Conservation (phyloP, 2,113 vertebrate species). For the Channa argus region DNA sequence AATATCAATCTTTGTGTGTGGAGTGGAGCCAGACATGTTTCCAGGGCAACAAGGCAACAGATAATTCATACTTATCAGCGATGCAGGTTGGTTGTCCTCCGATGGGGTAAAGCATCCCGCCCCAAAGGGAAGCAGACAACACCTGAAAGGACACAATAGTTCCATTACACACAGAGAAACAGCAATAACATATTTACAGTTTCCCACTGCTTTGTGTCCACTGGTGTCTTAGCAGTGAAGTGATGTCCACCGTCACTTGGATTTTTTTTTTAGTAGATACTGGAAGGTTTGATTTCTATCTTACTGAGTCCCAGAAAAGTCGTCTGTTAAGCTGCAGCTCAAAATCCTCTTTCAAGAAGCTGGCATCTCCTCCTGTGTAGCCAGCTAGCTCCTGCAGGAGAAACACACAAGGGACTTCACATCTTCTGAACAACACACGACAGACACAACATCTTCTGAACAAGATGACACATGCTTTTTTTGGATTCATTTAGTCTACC, state of each 20-base stretch:
- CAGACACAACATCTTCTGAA: no score
- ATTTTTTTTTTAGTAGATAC: not conserved
- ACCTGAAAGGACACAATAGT: constrained; percentile 80
- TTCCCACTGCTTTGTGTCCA: not conserved
- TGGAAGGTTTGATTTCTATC: constrained; percentile 16
- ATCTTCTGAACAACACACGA: no score
- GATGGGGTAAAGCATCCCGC: constrained; percentile 90
- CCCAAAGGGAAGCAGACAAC: constrained; percentile 92
- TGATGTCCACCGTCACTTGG: not conserved
- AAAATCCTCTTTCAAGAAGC: constrained; percentile 94
- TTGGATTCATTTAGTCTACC: constrained; percentile 66
- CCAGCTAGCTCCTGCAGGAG: constrained; percentile 91
- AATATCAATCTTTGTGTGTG: no score
- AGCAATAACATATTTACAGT: not conserved
- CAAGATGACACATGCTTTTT: no score
- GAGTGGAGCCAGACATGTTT: no score
- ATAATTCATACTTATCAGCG: constrained; percentile 87
- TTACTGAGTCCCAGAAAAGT: constrained; percentile 90
- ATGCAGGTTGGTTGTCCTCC: constrained; percentile 89
- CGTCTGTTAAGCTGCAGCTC: constrained; percentile 92
- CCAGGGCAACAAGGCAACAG: no score
- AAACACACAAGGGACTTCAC: not conserved
- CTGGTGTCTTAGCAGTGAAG: constrained; percentile 2
- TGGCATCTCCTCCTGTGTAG: constrained; percentile 93
- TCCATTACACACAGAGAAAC: not conserved